Conservation (phyloP, 2,888 invertebrate genomes). For the Altica lythri region DNA sequence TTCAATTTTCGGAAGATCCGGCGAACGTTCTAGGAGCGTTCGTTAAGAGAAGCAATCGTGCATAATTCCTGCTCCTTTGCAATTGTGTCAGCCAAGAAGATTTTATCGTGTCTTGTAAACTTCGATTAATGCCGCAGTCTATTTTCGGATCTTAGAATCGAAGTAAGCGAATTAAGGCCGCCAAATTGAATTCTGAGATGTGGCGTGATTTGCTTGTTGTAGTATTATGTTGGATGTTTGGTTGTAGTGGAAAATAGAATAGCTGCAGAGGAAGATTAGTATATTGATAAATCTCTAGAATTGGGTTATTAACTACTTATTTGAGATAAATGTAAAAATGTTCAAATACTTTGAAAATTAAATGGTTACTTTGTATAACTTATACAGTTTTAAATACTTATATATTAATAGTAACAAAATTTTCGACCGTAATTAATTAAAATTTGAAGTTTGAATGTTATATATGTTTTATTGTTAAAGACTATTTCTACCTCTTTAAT, state of each 20-base stretch:
- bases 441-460: too few relatives aligned
- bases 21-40: conserved; percentile 19
- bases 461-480: too few relatives aligned
- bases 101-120: conserved; percentile 29
- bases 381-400: too few relatives aligned
- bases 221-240: conserved; percentile 21
- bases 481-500: too few relatives aligned
- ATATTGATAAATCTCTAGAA: conserved; percentile 15
- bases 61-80: conserved; percentile 28
- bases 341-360: too few relatives aligned
- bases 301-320: too few relatives aligned
- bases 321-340: too few relatives aligned
- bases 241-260: conserved; percentile 11
- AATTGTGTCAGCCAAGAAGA: conserved; percentile 26
- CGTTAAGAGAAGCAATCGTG: conserved; percentile 26
- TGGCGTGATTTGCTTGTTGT: conserved; percentile 26
- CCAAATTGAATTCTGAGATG: conserved; percentile 27
- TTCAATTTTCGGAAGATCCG: conserved; percentile 25
- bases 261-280: conserved; percentile 14
- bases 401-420: too few relatives aligned
- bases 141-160: conserved; percentile 26
- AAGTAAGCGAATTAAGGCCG: conserved; percentile 29
- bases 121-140: conserved; percentile 29
- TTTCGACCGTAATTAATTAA: too few relatives aligned
- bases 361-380: too few relatives aligned